Evolutionary conservation across 35 echinoderm and acorn worm species (phyloP).

Genomic region (Hemicentrotus pulcherrimus): DNA sequence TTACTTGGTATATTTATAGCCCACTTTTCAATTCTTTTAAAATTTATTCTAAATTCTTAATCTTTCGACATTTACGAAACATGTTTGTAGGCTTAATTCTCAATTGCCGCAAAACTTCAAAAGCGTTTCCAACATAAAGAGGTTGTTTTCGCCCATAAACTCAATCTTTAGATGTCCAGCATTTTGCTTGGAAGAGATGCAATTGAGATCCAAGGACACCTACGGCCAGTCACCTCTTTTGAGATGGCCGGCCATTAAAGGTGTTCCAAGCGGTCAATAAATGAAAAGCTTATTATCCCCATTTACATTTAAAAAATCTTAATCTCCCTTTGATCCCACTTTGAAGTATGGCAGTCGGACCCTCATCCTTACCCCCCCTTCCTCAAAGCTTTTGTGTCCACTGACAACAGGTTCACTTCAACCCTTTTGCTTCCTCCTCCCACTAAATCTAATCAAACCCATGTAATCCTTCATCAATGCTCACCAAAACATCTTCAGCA

Average conservation of each 20-base stretch:
- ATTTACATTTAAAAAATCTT: background rate
- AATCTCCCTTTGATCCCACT: background rate
- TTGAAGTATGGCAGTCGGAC: background rate
- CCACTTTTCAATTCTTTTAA: background rate
- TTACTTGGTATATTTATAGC: background rate
- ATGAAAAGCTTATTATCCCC: background rate
- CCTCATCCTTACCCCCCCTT: background rate
- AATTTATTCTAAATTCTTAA: constrained; percentile 1
- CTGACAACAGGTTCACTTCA: background rate
- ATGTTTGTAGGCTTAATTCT: background rate
- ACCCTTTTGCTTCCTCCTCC: background rate
- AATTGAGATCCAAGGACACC: background rate
- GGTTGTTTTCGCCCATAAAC: background rate
- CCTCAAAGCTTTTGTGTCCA: background rate
- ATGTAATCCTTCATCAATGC: constrained; percentile 4
- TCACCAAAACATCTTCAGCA: constrained; percentile 3
- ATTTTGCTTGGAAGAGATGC: background rate
- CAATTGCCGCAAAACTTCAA: background rate
- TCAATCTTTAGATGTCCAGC: background rate
- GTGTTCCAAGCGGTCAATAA: constrained; percentile 1
- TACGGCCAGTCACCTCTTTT: background rate
- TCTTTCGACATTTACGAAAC: background rate
- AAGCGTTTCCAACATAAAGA: background rate
- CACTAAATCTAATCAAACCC: background rate
- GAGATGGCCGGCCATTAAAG: background rate